Conservation (phyloP, 1,140 invertebrate species). For the Dendrolimus punctatus region DNA sequence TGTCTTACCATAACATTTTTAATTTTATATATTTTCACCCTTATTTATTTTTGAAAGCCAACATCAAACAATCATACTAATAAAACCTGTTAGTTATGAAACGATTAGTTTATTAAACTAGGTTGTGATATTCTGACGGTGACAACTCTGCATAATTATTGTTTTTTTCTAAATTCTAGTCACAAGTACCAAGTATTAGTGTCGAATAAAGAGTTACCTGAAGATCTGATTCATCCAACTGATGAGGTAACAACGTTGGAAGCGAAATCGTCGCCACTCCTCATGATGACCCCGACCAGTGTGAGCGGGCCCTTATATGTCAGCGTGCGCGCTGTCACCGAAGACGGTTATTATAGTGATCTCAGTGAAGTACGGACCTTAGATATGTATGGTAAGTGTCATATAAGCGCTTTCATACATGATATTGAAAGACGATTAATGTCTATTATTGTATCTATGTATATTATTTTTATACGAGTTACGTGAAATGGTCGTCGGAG, state of each 20-base stretch:
- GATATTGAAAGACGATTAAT: background rate
- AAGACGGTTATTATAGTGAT: constrained; percentile 77
- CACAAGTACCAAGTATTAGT: constrained; percentile 78
- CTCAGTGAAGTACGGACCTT: constrained; percentile 75
- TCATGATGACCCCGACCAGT: constrained; percentile 70
- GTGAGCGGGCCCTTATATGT: constrained; percentile 74
- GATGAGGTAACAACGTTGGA: constrained; percentile 65
- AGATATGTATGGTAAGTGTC: constrained; percentile 53
- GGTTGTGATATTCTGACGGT: no score
- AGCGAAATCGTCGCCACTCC: constrained; percentile 71
- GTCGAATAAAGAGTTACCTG: constrained; percentile 63
- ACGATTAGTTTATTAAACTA: no score
- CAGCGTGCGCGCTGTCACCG: constrained; percentile 75
- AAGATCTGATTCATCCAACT: constrained; percentile 61
- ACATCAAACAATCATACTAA: no score
- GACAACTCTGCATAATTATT: no score
- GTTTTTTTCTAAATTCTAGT: constrained; percentile 39
- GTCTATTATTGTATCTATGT: background rate
- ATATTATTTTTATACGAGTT: no score
- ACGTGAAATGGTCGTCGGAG: background rate
- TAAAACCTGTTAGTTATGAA: no score
- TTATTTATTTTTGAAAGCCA: no score
- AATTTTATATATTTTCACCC: no score
- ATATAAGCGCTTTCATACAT: constrained; percentile 1
- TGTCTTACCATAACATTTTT: no score